These are phyloP conservation scores for Tiliacea citrago DNA, from an alignment of 2,888 invertebrate genomes.

Conservation along the genomic window DNA sequence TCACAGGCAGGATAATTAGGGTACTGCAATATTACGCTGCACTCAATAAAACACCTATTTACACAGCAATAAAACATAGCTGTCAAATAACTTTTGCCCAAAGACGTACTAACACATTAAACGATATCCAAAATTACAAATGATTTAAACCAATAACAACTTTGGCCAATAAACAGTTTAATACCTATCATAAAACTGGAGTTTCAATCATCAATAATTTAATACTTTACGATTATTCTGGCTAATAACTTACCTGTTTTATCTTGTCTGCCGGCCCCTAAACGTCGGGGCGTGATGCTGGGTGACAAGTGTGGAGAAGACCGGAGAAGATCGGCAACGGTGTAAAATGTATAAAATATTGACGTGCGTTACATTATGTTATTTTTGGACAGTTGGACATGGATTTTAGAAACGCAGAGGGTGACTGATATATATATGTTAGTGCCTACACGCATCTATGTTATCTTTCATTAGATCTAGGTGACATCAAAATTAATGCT, in stretches of 20 bases:
- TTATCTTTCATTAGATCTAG: no score
- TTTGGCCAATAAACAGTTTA: conserved; percentile 53
- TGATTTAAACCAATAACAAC: conserved; percentile 59
- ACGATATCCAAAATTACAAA: conserved; percentile 53
- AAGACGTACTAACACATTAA: conserved; percentile 42
- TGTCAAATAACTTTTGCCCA: conserved; percentile 27
- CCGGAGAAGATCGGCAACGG: conserved; percentile 68
- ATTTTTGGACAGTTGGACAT: conserved; percentile 78
- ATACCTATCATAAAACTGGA: conserved; percentile 58
- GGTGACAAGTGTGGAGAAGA: conserved; percentile 59
- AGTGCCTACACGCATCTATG: conserved; percentile 2
- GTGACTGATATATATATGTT: not conserved
- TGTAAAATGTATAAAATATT: conserved; percentile 85
- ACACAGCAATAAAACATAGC: conserved; percentile 37
- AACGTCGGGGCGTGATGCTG: conserved; percentile 62
- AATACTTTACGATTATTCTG: conserved; percentile 53
- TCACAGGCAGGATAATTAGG: conserved; percentile 8
- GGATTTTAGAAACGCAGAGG: conserved; percentile 65
- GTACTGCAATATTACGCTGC: conserved; percentile 12
- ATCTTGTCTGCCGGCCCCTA: conserved; percentile 54
- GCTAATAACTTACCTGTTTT: conserved; percentile 63
- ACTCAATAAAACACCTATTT: conserved; percentile 28
- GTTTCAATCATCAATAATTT: conserved; percentile 59
- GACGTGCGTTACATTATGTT: conserved; percentile 72
- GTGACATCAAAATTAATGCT: no score